Conservation (phyloP, 2,888 invertebrate genomes). For the Lagria hirta region DNA sequence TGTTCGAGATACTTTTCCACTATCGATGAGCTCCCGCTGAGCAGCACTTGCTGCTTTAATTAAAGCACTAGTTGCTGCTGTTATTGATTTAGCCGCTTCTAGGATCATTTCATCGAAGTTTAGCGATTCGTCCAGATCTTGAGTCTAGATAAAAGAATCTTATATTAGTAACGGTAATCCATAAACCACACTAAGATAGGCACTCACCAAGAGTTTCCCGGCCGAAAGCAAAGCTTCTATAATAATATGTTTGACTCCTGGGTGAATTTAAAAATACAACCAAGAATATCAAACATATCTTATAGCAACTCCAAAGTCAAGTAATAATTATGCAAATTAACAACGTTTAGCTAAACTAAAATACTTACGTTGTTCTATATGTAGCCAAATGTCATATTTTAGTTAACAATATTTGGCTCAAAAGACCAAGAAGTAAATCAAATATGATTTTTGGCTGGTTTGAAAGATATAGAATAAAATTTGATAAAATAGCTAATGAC, state of each 20-base stretch:
- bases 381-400: too few species aligned
- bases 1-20: conserved; percentile 83
- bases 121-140: conserved; percentile 90
- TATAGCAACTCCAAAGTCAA: conserved; percentile 59
- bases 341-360: too few species aligned
- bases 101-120: conserved; percentile 99
- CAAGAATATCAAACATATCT: conserved; percentile 99
- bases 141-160: conserved; percentile 42
- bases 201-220: conserved; percentile 1
- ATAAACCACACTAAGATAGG: conserved; percentile 11
- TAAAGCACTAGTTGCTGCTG: conserved; percentile 94
- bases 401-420: too few species aligned
- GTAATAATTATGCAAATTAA: too few species aligned
- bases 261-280: conserved; percentile 89
- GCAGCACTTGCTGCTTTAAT: conserved; percentile 97
- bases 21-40: conserved; percentile 90
- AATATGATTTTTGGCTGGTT: too few species aligned
- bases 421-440: too few species aligned
- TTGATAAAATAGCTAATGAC: conserved; percentile 9
- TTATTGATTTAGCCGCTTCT: conserved; percentile 96
- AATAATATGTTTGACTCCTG: conserved; percentile 99
- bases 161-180: background rate
- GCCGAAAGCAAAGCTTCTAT: conserved; percentile 59
- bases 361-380: too few species aligned
- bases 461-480: background rate